phyloP scores from a whole-genome alignment of 1,140 invertebrate species.

The Eulimnadia texana region DNA sequence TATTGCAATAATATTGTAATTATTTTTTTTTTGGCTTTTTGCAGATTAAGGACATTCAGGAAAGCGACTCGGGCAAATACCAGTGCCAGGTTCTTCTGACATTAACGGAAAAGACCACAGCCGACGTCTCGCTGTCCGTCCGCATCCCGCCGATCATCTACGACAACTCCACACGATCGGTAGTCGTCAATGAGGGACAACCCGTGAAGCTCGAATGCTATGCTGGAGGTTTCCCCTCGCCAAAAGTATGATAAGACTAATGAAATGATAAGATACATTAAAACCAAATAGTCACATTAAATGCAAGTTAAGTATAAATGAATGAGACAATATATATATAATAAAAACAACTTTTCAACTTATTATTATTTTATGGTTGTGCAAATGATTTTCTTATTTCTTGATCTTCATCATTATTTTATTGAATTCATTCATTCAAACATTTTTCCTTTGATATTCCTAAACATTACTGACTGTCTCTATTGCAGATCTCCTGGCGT shows the following conservation, averaged over 20 bases:
- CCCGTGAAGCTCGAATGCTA: slow-evolving; percentile 71
- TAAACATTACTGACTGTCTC: not conserved
- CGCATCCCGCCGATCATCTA: slow-evolving; percentile 74
- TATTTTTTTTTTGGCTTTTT: slow-evolving; percentile 16
- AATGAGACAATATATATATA: too few relatives aligned
- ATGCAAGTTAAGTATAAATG: too few relatives aligned
- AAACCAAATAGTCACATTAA: too few relatives aligned
- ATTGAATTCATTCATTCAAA: slow-evolving; percentile 47
- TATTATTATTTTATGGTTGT: too few relatives aligned
- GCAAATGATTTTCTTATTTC: not conserved
- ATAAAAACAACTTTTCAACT: too few relatives aligned
- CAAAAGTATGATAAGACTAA: slow-evolving; percentile 8
- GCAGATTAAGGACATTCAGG: slow-evolving; percentile 82
- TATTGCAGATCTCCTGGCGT: slow-evolving; percentile 68
- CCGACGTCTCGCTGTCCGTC: slow-evolving; percentile 68
- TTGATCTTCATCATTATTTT: slow-evolving; percentile 9
- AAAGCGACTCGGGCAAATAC: slow-evolving; percentile 78
- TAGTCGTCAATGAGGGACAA: slow-evolving; percentile 67
- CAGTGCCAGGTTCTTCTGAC: slow-evolving; percentile 72
- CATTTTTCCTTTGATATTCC: not conserved
- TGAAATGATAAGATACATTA: too few relatives aligned
- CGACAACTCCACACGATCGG: slow-evolving; percentile 75
- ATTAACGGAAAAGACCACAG: slow-evolving; percentile 57
- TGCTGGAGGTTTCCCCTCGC: slow-evolving; percentile 43
- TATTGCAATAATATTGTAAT: not conserved